These are phyloP conservation scores for Myotis lucifugus DNA, from an alignment of 2,113 vertebrate species.

Conservation along the genomic window DNA sequence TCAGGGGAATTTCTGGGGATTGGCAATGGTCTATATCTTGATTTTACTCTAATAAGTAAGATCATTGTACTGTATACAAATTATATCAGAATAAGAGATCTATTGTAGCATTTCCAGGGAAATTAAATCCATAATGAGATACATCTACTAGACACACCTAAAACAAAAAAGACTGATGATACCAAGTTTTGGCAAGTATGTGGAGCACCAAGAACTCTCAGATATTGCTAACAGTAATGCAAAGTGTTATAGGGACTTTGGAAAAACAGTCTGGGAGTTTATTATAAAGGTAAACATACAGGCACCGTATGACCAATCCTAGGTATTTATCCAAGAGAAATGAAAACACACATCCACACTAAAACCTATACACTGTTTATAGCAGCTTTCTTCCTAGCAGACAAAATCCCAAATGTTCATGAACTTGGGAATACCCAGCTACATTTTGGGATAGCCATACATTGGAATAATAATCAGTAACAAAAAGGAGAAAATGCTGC, in stretches of 20 bases:
- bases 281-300: constrained; percentile 4
- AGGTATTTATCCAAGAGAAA: constrained; percentile 12
- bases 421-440: neutral
- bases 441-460: neutral
- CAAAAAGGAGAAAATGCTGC: neutral
- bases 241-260: neutral
- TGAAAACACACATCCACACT: neutral
- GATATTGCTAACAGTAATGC: neutral
- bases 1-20: neutral
- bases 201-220: neutral
- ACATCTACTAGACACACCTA: neutral
- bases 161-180: neutral
- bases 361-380: neutral
- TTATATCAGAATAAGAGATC: neutral
- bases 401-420: neutral
- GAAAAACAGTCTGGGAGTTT: neutral
- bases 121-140: neutral
- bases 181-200: neutral
- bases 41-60: neutral
- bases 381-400: neutral
- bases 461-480: constrained; percentile 20
- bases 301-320: neutral
- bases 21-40: neutral
- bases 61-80: neutral
- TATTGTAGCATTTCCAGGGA: neutral